Base-by-base conservation (phyloP, 2,888 invertebrate species). In the Stramonita haemastoma region DNA sequence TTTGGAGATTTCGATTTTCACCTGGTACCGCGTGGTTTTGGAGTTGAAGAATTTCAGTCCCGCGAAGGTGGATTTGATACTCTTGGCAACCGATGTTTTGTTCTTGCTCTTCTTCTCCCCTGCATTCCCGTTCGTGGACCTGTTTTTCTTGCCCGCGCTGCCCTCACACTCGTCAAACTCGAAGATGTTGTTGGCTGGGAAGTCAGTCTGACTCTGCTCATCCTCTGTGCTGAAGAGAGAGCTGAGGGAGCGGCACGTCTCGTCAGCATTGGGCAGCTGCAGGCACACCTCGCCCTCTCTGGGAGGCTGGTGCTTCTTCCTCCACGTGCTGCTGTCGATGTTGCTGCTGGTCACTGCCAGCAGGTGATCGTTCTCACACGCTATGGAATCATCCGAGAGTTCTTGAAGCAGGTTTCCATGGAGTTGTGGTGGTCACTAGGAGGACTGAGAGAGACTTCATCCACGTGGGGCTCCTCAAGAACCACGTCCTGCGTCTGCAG, bases 191-290 rank as follows among this genome's bases (percentile, higher is more conserved):
- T 46, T 86, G 19, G 57, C 15, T n/a, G 13, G n/a, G 22, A n/a
- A 17, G 60, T 34, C 66, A 8, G 86, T 29, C 5, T 88, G 81
- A 19, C 83, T 85, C 26, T 46, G 79, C 19, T 85, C 70, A 26
- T 86, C 84, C 29, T 89, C 84, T 2, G 46, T 22, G 19, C 66
- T 32, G 86, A 88, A 87, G 60, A 89, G 73, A 17, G 91, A 91
- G 46, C 81, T 60, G 46, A 88, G 60, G 19, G 94, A 93, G 56
- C 89, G 70, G 29, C 93, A 93, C 0, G 94, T 94, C 87, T 95
- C 94, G 86, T 95, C 95, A 0, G 95, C 95, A 91, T 95, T 93
- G 22, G 95, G 95, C 15, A 94, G 90, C 60, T 90, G 86, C 11
- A 92, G 90, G 81, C 90, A 92, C 57, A 93, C 92, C 73, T 93